Conservation (phyloP, 2,797 vertebrate species). For the Eupleurogrammus muticus region DNA sequence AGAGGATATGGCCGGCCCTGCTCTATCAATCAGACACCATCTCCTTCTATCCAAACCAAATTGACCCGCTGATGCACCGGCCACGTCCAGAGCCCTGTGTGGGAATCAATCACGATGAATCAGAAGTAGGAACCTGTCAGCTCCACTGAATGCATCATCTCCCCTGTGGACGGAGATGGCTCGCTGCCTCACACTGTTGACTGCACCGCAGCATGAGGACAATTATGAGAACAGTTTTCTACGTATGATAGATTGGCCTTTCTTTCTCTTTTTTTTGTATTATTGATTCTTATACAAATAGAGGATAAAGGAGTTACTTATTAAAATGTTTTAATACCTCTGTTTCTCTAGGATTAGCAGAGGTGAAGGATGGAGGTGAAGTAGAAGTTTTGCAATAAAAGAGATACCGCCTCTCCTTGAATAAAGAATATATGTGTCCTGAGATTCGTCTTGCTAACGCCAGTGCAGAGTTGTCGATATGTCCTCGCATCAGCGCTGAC, state of each 20-base stretch:
- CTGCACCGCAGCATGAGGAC: slow-evolving; percentile 31
- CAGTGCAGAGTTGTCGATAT: slow-evolving; percentile 43
- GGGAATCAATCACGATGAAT: slow-evolving; percentile 79
- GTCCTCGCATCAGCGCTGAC: slow-evolving; percentile 51
- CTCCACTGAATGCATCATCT: slow-evolving; percentile 51
- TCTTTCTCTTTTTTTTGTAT: slow-evolving; percentile 8
- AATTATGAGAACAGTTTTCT: slow-evolving; percentile 41
- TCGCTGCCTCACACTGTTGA: slow-evolving; percentile 37
- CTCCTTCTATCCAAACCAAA: slow-evolving; percentile 69
- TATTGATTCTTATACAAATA: slow-evolving; percentile 13
- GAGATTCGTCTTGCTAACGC: slow-evolving; percentile 42
- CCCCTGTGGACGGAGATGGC: slow-evolving; percentile 29
- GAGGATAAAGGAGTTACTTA: slow-evolving; percentile 2
- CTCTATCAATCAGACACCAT: slow-evolving; percentile 73
- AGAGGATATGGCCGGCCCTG: slow-evolving; percentile 58
- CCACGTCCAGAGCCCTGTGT: slow-evolving; percentile 51
- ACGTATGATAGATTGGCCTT: neutral
- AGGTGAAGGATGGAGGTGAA: slow-evolving; percentile 16
- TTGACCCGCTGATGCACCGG: slow-evolving; percentile 70
- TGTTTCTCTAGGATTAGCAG: slow-evolving; percentile 13
- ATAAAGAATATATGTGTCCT: slow-evolving; percentile 27
- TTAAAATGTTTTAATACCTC: neutral
- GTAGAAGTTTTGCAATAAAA: slow-evolving; percentile 38
- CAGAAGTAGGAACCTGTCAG: slow-evolving; percentile 72
- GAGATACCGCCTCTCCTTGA: slow-evolving; percentile 21